phyloP scores from a whole-genome alignment of 2,888 invertebrate species.

The Drosophila recens region DNA sequence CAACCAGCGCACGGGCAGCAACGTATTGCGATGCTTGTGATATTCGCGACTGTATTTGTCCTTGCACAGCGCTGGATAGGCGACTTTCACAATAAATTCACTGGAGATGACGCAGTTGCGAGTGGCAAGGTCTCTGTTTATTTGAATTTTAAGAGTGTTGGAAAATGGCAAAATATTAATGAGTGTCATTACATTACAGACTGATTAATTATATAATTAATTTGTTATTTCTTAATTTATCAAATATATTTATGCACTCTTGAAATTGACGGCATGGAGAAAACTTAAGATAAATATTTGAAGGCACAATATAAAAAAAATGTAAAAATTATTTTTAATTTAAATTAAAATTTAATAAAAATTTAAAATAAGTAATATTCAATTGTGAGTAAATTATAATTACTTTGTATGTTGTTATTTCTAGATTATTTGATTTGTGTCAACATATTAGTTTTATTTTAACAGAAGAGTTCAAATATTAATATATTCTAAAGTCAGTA shows the following conservation, averaged over 20 bases:
- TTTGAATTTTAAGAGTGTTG: background rate
- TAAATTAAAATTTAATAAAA: too few species aligned
- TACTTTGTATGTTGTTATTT: too few species aligned
- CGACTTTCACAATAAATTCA: constrained; percentile 92
- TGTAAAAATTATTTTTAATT: too few species aligned
- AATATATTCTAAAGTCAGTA: too few species aligned
- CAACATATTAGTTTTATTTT: too few species aligned
- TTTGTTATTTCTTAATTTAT: background rate
- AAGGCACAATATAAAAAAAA: too few species aligned
- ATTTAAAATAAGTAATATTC: too few species aligned
- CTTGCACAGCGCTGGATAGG: constrained; percentile 91
- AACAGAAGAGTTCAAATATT: too few species aligned
- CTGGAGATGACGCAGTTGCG: constrained; percentile 96
- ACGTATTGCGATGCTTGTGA: constrained; percentile 92
- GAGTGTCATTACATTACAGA: constrained; percentile 19
- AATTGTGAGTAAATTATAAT: too few species aligned
- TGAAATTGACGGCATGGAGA: too few species aligned
- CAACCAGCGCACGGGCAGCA: constrained; percentile 95
- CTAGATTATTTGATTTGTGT: too few species aligned
- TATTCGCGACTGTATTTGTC: constrained; percentile 97
- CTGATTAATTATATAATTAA: background rate
- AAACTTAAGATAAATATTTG: too few species aligned
- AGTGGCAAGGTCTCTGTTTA: constrained; percentile 92
- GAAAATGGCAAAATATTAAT: constrained; percentile 40
- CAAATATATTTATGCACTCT: background rate